Percentiles rank a stretch among this genome's conserved stretches.
phyloP scores from a whole-genome alignment of 2,888 invertebrate species.

The Piscicola geometra region DNA sequence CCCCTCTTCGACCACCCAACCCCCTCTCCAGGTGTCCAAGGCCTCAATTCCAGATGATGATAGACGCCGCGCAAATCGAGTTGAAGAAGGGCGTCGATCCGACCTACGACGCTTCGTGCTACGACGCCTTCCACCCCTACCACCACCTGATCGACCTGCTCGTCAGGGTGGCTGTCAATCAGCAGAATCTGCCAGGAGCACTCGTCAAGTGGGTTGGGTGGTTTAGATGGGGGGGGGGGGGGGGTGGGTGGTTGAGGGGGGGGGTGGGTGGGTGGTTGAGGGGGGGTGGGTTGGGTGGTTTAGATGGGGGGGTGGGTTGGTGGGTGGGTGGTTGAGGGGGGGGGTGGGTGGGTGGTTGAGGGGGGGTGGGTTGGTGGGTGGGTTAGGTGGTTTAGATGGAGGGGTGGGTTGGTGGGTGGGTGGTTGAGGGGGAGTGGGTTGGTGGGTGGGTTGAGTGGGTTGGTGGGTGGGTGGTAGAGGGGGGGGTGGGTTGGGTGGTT shows the following conservation, averaged over 20 bases:
- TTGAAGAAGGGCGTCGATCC: conserved; percentile 69
- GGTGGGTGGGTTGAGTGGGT: no score
- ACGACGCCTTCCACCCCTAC: conserved; percentile 78
- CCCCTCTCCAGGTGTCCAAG: conserved; percentile 71
- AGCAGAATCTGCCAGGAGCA: conserved; percentile 78
- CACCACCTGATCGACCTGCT: conserved; percentile 80
- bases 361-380: no score
- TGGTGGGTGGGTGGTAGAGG: no score
- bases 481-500: no score
- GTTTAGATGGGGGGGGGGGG: background rate
- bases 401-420: no score
- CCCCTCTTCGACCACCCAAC: no score
- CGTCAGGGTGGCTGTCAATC: conserved; percentile 81
- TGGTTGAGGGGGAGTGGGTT: no score
- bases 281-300: background rate
- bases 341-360: no score
- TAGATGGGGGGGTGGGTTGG: background rate
- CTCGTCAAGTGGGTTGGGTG: conserved; percentile 60
- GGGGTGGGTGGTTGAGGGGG: background rate
- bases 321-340: background rate
- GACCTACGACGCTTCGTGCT: conserved; percentile 70
- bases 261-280: background rate
- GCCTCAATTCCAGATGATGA: conserved; percentile 79
- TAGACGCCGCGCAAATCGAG: conserved; percentile 71
- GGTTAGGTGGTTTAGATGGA: no score